phyloP scores from a whole-genome alignment of 2,888 invertebrate species.

The Ptilodon capucinus region DNA sequence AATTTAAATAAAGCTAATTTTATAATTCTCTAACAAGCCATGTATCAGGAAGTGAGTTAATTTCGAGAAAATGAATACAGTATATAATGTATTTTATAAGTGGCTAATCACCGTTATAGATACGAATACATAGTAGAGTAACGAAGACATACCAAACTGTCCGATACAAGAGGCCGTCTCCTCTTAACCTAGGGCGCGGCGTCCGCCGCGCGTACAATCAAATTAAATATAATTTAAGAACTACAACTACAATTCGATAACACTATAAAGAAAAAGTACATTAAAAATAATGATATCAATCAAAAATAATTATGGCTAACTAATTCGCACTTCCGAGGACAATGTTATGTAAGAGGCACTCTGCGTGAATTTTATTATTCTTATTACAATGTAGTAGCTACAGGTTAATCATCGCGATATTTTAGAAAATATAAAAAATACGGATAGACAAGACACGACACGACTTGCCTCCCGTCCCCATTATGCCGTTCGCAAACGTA shows the following conservation, averaged over 20 bases:
- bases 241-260: conserved; percentile 75
- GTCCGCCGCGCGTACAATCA: conserved; percentile 36
- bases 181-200: conserved; percentile 31
- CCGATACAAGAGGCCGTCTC: conserved; percentile 60
- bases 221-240: conserved; percentile 63
- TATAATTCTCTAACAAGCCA: conserved; percentile 66
- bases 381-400: conserved; percentile 65
- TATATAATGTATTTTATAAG: conserved; percentile 33
- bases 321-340: conserved; percentile 68
- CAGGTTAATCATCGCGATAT: conserved; percentile 46
- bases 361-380: conserved; percentile 74
- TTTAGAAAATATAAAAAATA: conserved; percentile 70
- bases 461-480: conserved; percentile 24
- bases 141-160: conserved; percentile 45
- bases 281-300: conserved; percentile 66
- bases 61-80: conserved; percentile 45
- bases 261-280: conserved; percentile 59
- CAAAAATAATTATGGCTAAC: conserved; percentile 76
- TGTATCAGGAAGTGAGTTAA: conserved; percentile 65
- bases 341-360: conserved; percentile 80
- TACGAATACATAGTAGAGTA: conserved; percentile 42
- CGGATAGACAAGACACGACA: conserved; percentile 42
- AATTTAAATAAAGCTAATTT: conserved; percentile 76
- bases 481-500: not conserved
- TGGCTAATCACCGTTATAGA: conserved; percentile 41